phyloP scores from a whole-genome alignment of 2,113 vertebrate species.

The Zosterops borbonicus region DNA sequence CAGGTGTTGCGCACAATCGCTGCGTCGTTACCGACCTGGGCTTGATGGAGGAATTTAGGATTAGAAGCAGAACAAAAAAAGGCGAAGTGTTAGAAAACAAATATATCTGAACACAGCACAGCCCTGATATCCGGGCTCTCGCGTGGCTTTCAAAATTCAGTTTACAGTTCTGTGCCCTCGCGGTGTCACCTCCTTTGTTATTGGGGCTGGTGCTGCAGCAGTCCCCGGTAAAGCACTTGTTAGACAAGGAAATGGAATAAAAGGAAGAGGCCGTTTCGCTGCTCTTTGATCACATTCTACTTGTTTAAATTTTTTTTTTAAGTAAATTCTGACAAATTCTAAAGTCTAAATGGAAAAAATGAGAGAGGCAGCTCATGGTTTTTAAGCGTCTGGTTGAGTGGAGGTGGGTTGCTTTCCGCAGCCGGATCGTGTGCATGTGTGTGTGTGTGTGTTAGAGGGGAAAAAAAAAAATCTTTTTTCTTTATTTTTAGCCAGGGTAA shows the following conservation, averaged over 20 bases:
- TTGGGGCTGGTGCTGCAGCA: conserved; percentile 48
- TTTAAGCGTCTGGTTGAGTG: conserved; percentile 36
- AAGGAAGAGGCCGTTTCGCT: not conserved
- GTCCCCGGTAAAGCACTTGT: conserved; percentile 65
- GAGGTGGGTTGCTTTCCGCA: not conserved
- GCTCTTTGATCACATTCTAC: conserved; percentile 32
- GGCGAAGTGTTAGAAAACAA: conserved; percentile 35
- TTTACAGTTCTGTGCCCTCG: conserved; percentile 30
- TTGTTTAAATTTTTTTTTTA: not conserved
- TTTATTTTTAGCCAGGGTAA: conserved; percentile 67
- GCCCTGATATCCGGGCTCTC: not conserved
- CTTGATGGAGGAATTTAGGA: conserved; percentile 30
- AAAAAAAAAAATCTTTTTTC: conserved; percentile 7
- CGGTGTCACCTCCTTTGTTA: conserved; percentile 71
- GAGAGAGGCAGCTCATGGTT: not conserved
- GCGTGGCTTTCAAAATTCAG: conserved; percentile 49
- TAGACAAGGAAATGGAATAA: conserved; percentile 63
- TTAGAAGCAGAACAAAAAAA: conserved; percentile 62
- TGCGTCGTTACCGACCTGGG: conserved; percentile 55
- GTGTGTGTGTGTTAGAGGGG: not conserved
- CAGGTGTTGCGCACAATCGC: conserved; percentile 62
- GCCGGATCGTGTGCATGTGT: not conserved
- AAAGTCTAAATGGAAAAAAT: not conserved
- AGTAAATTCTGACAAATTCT: conserved; percentile 55
- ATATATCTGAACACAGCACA: not conserved